These are phyloP conservation scores for Metopolophium dirhodum DNA, from an alignment of 1,140 invertebrate genomes.

Conservation along the genomic window DNA sequence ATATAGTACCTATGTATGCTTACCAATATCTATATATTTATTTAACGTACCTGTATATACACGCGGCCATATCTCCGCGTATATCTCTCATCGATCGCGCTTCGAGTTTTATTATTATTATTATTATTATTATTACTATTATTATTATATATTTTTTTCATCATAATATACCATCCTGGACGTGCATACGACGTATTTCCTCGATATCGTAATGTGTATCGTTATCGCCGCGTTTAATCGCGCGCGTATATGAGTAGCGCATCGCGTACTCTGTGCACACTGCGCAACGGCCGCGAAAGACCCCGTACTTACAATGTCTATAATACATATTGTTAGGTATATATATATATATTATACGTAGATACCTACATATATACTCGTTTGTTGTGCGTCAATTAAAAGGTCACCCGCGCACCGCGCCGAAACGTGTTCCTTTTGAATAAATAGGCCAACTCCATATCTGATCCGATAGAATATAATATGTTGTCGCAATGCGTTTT, in stretches of 20 bases:
- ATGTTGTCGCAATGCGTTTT: slow-evolving; percentile 45
- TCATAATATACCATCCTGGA: not conserved
- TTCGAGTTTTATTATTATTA: not conserved
- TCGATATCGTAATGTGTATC: not conserved
- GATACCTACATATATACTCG: not conserved
- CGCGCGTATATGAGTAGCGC: not conserved
- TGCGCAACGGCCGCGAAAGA: not conserved
- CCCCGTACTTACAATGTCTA: too few relatives aligned
- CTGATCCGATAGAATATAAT: slow-evolving; percentile 36
- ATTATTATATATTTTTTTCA: not conserved
- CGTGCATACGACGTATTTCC: not conserved
- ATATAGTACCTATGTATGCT: not conserved
- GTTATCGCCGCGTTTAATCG: not conserved
- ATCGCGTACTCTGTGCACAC: not conserved
- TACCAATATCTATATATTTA: not conserved
- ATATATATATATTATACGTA: too few relatives aligned
- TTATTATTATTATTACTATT: not conserved
- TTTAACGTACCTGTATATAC: too few relatives aligned
- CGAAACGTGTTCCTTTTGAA: slow-evolving; percentile 49
- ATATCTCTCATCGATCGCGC: not conserved
- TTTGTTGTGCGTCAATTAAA: slow-evolving; percentile 35
- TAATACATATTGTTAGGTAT: too few relatives aligned
- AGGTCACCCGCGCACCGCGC: slow-evolving; percentile 32
- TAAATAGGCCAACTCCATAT: slow-evolving; percentile 56
- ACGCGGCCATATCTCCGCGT: not conserved